These are phyloP conservation scores for Chironomus riparius DNA, from an alignment of 2,888 invertebrate genomes.

Conservation along the genomic window DNA sequence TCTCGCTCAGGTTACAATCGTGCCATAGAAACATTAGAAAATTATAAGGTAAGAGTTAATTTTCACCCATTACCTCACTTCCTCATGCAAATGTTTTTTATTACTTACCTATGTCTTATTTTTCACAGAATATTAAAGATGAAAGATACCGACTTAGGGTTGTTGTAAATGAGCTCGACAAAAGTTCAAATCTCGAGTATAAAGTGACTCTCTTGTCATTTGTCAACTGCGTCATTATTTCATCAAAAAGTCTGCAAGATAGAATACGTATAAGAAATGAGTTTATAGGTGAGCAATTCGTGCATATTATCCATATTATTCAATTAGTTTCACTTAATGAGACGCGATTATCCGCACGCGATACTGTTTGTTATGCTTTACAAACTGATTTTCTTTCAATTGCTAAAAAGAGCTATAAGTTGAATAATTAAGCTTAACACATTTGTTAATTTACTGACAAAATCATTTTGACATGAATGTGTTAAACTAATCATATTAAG, in stretches of 20 bases:
- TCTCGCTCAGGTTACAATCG: slow-evolving; percentile 80
- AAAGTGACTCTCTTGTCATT: slow-evolving; percentile 87
- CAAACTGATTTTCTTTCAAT: too few species aligned
- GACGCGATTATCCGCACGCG: not conserved
- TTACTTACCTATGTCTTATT: slow-evolving; percentile 24
- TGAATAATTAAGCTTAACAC: too few species aligned
- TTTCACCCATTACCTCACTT: not conserved
- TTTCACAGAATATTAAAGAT: slow-evolving; percentile 64
- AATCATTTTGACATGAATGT: too few species aligned
- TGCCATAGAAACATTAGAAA: slow-evolving; percentile 81
- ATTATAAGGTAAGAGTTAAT: slow-evolving; percentile 68
- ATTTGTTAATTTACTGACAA: too few species aligned
- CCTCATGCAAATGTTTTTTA: too few species aligned
- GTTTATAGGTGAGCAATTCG: slow-evolving; percentile 70
- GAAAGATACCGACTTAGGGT: slow-evolving; percentile 84
- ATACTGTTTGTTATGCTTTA: too few species aligned
- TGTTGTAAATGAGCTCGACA: slow-evolving; percentile 79
- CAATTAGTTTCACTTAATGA: not conserved
- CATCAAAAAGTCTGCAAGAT: slow-evolving; percentile 77
- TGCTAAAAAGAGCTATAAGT: too few species aligned
- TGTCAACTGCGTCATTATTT: slow-evolving; percentile 91
- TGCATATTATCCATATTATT: not conserved
- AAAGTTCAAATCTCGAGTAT: slow-evolving; percentile 73
- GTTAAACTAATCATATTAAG: not conserved
- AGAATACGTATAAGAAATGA: slow-evolving; percentile 83